A percentile compares a stretch with the other conserved stretches of the same genome.
Evolutionary conservation across 2,797 vertebrate species (phyloP).

Genomic region (Pachyuromys duprasi): DNA sequence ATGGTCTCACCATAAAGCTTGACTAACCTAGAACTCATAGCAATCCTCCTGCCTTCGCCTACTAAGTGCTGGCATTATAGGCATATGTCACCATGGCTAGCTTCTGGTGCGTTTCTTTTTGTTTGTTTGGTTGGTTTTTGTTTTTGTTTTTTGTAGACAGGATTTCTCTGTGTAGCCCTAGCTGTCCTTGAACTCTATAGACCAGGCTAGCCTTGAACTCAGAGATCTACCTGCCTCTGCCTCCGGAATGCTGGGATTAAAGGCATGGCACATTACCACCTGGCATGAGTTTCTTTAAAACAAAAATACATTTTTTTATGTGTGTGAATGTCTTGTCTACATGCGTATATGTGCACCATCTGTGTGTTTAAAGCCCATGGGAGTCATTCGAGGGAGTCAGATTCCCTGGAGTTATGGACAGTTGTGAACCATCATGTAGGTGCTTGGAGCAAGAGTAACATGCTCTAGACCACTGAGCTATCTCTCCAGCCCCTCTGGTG

Average conservation of each 20-base stretch:
- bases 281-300: neutral
- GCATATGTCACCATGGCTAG: neutral
- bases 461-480: neutral
- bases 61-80: neutral
- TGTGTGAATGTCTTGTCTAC: too few relatives aligned
- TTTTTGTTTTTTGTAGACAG: neutral
- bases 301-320: neutral
- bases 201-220: neutral
- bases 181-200: neutral
- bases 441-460: neutral
- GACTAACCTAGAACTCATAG: neutral
- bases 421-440: neutral
- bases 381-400: neutral
- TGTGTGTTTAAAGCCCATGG: neutral
- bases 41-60: neutral
- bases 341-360: too few relatives aligned
- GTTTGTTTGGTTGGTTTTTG: neutral
- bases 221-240: neutral
- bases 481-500: neutral
- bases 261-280: neutral
- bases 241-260: neutral
- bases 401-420: neutral
- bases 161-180: neutral
- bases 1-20: neutral
- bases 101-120: neutral